Base-by-base conservation (phyloP, 2,888 invertebrate genomes). In the Macaria liturata region DNA sequence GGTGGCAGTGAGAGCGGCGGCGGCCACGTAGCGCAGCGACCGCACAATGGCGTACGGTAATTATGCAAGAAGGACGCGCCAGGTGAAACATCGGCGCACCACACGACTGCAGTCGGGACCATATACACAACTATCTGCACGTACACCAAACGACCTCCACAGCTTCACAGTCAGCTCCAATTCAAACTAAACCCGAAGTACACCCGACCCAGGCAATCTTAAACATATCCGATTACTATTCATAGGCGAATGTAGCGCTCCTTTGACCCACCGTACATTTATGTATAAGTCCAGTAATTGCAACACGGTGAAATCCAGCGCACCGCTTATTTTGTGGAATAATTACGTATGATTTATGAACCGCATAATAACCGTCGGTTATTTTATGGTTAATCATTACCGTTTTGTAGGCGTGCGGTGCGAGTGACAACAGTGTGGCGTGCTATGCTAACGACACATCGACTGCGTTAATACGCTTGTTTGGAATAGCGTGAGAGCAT, bases 31-130 rank as follows among this genome's bases (percentile, higher is more conserved):
- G 77, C 67, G 76, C 76, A 70, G 66, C 67, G 61, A 67, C 72
- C 72, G 72, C 76, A 88, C 87, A 88, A 88, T 90, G 84, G 85
- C 82, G 81, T 83, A 75, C 83, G 78, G 85, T 86, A 85, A 89
- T 90, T 88, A 88, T 83, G 80, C 78, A 77, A 78, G 77, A 82
- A 83, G 76, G 77, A 78, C 76, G 78, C 74, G 71, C 75, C 71
- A 73, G 63, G 69, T 74, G 72, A 77, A 82, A 80, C 72, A 75
- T 70, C 65, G 66, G 53, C 59, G 56, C 48, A 62, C 59, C 37
- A 30, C 54, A 4, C 34, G 30, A 32, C 47, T 51, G 58, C 52
- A 58, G 60, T 57, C 61, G 52, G 63, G 59, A 57, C 57, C 60
- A 58, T 53, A 67, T 61, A 57, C 54, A 40, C 9, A 48, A 57